These are phyloP conservation scores for Collichthys lucidus DNA, from an alignment of 2,113 vertebrate genomes.

Conservation along the genomic window DNA sequence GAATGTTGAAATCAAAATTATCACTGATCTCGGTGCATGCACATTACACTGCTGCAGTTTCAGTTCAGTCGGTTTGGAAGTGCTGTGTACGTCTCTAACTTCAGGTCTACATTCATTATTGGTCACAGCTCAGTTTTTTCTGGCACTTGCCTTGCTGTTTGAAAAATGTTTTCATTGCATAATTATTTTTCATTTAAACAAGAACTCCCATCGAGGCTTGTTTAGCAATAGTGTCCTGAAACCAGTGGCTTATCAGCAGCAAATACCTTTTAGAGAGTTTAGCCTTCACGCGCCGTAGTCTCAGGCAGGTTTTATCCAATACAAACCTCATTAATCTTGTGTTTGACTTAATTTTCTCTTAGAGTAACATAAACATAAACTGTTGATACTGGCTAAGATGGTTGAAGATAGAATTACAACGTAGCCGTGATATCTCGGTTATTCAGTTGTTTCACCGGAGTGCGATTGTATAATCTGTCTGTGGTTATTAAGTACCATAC, in stretches of 20 bases:
- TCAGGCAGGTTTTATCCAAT: slow-evolving; percentile 36
- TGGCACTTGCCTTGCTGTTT: slow-evolving; percentile 24
- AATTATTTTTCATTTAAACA: slow-evolving; percentile 32
- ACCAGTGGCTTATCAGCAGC: slow-evolving; percentile 13
- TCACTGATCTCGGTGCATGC: neutral
- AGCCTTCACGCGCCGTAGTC: neutral
- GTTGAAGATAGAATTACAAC: slow-evolving; percentile 15
- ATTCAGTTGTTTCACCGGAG: slow-evolving; percentile 16
- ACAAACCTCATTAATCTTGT: slow-evolving; percentile 43
- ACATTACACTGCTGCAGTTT: neutral
- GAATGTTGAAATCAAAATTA: neutral
- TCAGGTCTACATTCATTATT: neutral
- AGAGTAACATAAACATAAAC: slow-evolving; percentile 36
- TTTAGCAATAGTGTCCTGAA: slow-evolving; percentile 6
- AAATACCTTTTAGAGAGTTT: slow-evolving; percentile 6
- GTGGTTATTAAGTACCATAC: slow-evolving; percentile 35
- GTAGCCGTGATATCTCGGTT: slow-evolving; percentile 26
- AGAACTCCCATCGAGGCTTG: neutral
- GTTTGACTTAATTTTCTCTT: slow-evolving; percentile 22
- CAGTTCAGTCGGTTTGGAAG: neutral
- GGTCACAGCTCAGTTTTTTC: slow-evolving; percentile 4
- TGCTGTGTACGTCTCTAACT: neutral
- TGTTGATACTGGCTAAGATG: slow-evolving; percentile 46
- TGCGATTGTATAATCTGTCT: slow-evolving; percentile 29
- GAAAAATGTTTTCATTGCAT: neutral